Base-by-base conservation (phyloP, 2,888 invertebrate genomes). In the Neria commutata region DNA sequence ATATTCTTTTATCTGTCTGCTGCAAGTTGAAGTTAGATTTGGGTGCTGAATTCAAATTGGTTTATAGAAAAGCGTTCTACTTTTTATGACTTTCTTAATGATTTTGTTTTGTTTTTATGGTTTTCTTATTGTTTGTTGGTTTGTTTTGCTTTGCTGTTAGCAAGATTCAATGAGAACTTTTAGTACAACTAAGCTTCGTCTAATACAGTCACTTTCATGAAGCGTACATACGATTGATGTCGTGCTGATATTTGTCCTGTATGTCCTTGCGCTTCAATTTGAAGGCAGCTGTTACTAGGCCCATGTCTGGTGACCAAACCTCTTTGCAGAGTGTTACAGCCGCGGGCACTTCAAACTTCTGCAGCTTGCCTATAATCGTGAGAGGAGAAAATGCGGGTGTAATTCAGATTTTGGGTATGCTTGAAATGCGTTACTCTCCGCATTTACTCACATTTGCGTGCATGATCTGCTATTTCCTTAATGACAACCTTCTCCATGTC, bases 231-330 rank as follows among this genome's bases (percentile, higher is more conserved):
- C 91, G 86, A 80, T 92, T 92, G 76, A 98, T 94, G 83, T 95
- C 94, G 69, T 91, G 89, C 83, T 94, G 90, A 86, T 96, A 98
- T 71, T 90, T 87, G 68, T 94, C 92, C 83, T 97, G 94, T 72
- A 98, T 96, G 81, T 94, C 94, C 86, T 95, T 96, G 75, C 98
- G 87, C 83, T 97, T 98, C 79, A 98, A 86, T 84, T 99, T 99
- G 84, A 98, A 95, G 55, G 98, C 98, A 67, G 98, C 98, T 29
- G 98, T 99, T 10, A 98, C 95, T 49, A 98, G 87, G 57, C 97
- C 98, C 88, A 92, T 93, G 79, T 98, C 98, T 0, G 98, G 98
- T 1, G 96, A 94, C 98, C 98, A 99, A 61, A 92, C 91, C 75
- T 98, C 98, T 53, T 90, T 86, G 79, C 93, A 92, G 58, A 98